Base-by-base conservation (phyloP, 2,888 invertebrate species). In the Pristionchus maxplancki region DNA sequence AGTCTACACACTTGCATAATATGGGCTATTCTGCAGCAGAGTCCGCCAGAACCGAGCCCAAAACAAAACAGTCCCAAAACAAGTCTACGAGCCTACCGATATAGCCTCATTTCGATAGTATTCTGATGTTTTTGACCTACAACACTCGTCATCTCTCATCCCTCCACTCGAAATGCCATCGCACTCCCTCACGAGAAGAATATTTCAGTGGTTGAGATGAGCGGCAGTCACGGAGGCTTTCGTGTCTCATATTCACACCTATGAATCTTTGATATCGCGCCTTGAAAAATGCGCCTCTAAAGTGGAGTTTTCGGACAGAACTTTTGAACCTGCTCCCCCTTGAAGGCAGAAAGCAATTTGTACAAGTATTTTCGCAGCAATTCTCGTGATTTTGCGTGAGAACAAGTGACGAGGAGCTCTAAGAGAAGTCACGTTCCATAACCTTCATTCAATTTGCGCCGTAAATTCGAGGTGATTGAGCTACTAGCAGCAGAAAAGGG, bases 131-230 rank as follows among this genome's bases (percentile, higher is more conserved):
- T 20, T 71, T 34, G 71, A 71, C 71, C 71, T 71, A 37, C 15
- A 13, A n/a, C n/a, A n/a, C 37, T 37, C 71, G 71, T 71, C 71
- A 71, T 37, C 37, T 71, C 24, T 40, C 24, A 3, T 20, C 37
- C 58, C 37, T 37, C 37, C 37, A 37, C 37, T 24, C 20, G 20
- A 40, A 71, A 71, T 71, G 71, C 37, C 34, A 58, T 9, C 37
- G 71, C 5, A 71, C 71, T 67, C 67, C 71, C 71, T 71, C 71
- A 71, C 71, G 71, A 71, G 71, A 71, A 71, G 71, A 71, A 71
- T 71, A 71, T 37, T 64, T 31, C 15, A 15, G 24, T 62, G 62
- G 62, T 34, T 67, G 13, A 74, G 78, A 78, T 78, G 78, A 44
- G 44, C 24, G n/a, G n/a, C 31, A 78, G 78, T 78, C 78, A 78